Evolutionary conservation across 2,113 vertebrate species (phyloP).

Genomic region (Eulemur rufifrons): DNA sequence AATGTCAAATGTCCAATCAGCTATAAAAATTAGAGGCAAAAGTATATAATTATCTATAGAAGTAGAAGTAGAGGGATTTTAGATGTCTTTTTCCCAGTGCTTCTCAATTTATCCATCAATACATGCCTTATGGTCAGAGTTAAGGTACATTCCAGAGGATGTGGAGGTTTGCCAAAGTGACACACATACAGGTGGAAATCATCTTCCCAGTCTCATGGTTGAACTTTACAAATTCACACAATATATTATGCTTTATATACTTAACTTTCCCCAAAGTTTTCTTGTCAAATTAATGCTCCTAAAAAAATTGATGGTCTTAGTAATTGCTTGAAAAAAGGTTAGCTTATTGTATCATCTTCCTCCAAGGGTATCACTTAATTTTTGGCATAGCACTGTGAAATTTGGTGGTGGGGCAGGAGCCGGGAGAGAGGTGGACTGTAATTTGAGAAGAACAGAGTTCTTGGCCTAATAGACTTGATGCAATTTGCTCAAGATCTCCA

Average conservation of each 20-base stretch:
- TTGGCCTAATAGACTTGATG: neutral
- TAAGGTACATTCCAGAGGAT: neutral
- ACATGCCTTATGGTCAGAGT: neutral
- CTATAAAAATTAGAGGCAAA: constrained; percentile 12
- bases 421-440: neutral
- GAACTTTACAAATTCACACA: neutral
- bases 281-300: neutral
- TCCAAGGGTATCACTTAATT: neutral
- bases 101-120: neutral
- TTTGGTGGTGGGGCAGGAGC: neutral
- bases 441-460: neutral
- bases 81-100: neutral
- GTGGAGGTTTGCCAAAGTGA: neutral
- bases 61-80: neutral
- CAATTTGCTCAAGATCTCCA: neutral
- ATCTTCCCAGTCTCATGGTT: neutral
- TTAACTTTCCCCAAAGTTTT: neutral
- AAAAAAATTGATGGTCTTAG: neutral
- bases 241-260: neutral
- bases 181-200: neutral
- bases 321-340: neutral
- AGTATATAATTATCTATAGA: neutral
- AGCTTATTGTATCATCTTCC: neutral
- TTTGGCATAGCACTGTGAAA: neutral
- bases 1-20: neutral